Evolutionary conservation across 2,113 vertebrate species (phyloP).

Genomic region (Upupa epops): DNA sequence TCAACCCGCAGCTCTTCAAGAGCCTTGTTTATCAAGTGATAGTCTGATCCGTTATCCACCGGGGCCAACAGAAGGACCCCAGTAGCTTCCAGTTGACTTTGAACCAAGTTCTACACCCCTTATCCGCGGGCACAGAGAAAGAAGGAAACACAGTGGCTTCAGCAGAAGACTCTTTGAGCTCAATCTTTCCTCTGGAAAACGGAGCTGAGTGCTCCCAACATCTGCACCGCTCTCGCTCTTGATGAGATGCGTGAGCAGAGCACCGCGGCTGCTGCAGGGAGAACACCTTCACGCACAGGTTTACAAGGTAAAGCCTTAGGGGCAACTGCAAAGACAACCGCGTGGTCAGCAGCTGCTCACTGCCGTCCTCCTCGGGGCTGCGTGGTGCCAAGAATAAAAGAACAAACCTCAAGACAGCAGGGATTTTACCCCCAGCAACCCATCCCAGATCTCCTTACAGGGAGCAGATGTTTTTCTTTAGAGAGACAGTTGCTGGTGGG

Average conservation of each 20-base stretch:
- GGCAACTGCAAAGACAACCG: not conserved
- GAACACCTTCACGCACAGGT: not conserved
- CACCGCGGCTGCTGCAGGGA: not conserved
- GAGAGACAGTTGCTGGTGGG: not conserved
- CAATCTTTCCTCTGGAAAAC: not conserved
- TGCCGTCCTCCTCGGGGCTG: not conserved
- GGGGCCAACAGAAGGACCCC: not conserved
- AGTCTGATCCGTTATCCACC: not conserved
- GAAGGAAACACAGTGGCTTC: not conserved
- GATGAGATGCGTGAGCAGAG: not conserved
- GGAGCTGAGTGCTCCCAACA: too few relatives aligned
- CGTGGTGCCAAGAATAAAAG: not conserved
- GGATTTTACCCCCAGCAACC: not conserved
- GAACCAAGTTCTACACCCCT: too few relatives aligned
- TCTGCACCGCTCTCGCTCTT: not conserved
- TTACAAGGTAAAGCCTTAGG: too few relatives aligned
- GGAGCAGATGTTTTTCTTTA: not conserved
- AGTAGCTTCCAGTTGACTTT: not conserved
- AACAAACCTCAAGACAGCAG: not conserved
- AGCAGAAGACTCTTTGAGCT: accelerated
- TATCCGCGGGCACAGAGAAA: accelerated
- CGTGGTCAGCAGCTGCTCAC: not conserved
- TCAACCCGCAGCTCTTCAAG: not conserved
- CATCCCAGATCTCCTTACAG: not conserved
- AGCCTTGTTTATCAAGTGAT: not conserved